These are phyloP conservation scores for Altica lythri DNA, from an alignment of 2,888 invertebrate species.

Conservation along the genomic window DNA sequence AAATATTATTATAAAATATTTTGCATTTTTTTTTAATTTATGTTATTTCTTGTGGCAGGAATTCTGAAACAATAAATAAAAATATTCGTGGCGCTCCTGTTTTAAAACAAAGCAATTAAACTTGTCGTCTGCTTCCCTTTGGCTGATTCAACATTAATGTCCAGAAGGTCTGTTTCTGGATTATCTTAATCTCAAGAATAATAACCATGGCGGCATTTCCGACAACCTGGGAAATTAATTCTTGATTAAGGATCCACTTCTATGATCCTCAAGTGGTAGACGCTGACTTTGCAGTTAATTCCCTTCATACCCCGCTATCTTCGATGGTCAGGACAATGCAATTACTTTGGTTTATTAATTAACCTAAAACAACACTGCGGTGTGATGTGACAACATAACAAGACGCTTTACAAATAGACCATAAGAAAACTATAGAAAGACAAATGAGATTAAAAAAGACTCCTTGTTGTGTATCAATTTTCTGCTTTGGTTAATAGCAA, in stretches of 20 bases:
- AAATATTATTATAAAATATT: too few relatives aligned
- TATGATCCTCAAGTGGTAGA: conserved; percentile 16
- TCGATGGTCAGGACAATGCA: conserved; percentile 11
- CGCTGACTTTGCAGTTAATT: background rate
- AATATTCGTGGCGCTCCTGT: too few relatives aligned
- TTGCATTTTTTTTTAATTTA: too few relatives aligned
- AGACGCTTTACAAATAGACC: background rate
- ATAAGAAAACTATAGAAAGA: too few relatives aligned
- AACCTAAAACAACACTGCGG: background rate
- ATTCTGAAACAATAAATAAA: too few relatives aligned
- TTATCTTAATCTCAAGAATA: conserved; percentile 23
- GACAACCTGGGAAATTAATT: conserved; percentile 25
- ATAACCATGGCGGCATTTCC: conserved; percentile 20
- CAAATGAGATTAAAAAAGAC: too few relatives aligned
- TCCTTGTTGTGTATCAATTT: too few relatives aligned
- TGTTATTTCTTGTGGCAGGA: too few relatives aligned
- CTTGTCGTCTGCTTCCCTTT: background rate
- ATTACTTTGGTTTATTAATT: conserved; percentile 13
- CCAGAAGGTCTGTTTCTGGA: conserved; percentile 15
- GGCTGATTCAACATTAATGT: conserved; percentile 16
- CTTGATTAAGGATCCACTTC: conserved; percentile 18
- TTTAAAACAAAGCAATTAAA: conserved; percentile 5
- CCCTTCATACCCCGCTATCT: too few relatives aligned
- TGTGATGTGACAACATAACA: background rate
- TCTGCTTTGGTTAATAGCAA: too few relatives aligned